Conservation (phyloP, 2,888 invertebrate species). For the Sepioteuthis lessoniana region DNA sequence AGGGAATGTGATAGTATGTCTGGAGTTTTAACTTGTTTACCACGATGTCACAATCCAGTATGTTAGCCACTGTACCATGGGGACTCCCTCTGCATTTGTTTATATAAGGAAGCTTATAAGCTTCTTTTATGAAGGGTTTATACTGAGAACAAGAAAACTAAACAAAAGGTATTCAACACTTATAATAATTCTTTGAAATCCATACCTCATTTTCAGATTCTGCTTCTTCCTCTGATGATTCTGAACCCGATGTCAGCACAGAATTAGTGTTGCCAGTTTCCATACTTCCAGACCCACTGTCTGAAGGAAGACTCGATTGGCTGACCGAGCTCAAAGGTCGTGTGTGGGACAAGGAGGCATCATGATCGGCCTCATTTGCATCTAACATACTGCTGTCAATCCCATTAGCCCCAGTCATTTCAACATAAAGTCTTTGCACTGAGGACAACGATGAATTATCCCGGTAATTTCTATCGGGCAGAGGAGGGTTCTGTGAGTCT, state of each 20-base stretch:
- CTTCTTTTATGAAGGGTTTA: too few relatives aligned
- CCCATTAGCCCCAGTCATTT: neutral
- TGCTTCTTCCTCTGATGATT: slow-evolving; percentile 60
- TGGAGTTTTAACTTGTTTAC: too few relatives aligned
- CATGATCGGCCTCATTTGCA: neutral
- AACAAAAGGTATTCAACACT: too few relatives aligned
- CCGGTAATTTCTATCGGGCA: slow-evolving; percentile 45
- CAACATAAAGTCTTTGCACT: neutral
- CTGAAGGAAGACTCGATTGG: slow-evolving; percentile 56
- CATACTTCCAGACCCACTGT: slow-evolving; percentile 55
- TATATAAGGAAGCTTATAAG: too few relatives aligned
- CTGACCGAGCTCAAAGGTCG: slow-evolving; percentile 56
- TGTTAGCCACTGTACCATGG: too few relatives aligned
- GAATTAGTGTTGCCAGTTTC: slow-evolving; percentile 49
- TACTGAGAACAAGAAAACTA: too few relatives aligned
- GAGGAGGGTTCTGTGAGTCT: neutral
- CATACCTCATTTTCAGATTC: neutral
- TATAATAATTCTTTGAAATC: neutral
- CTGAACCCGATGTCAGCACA: slow-evolving; percentile 55
- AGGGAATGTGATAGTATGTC: too few relatives aligned
- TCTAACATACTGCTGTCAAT: neutral
- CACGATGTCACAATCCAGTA: too few relatives aligned
- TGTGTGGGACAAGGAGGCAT: neutral
- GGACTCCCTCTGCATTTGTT: too few relatives aligned
- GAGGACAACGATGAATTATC: neutral